phyloP scores from a whole-genome alignment of 2,797 vertebrate genomes.

The Bothrops alternatus region DNA sequence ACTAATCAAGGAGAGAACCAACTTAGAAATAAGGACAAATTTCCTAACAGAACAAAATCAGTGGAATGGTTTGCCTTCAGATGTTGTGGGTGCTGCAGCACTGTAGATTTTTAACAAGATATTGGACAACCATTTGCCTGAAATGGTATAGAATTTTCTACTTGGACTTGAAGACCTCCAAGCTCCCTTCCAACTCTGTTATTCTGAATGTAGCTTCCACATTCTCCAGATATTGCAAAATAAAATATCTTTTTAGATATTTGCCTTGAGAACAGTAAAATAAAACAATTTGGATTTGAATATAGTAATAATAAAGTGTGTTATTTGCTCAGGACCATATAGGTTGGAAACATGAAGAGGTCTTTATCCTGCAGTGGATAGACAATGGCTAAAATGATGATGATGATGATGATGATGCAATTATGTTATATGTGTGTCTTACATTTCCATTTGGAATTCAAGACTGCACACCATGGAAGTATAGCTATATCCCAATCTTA shows the following conservation, averaged over 20 bases:
- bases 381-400: too few species aligned
- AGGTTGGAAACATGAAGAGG: too few species aligned
- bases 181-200: too few species aligned
- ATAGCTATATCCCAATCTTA: neutral
- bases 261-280: neutral
- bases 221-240: neutral
- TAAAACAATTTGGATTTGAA: neutral
- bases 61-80: too few species aligned
- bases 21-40: too few species aligned
- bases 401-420: neutral
- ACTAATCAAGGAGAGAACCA: too few species aligned
- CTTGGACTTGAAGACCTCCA: too few species aligned
- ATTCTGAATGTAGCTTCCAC: neutral
- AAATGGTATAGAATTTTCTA: neutral
- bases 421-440: neutral
- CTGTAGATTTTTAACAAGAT: neutral
- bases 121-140: neutral
- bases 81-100: too few species aligned
- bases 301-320: neutral
- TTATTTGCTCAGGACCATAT: neutral
- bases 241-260: neutral
- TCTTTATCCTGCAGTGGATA: too few species aligned
- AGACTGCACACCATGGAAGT: neutral
- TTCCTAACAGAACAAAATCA: too few species aligned
- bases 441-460: neutral